Conservation (phyloP, 2,113 vertebrate species). For the Phalacrocorax brasilianus region DNA sequence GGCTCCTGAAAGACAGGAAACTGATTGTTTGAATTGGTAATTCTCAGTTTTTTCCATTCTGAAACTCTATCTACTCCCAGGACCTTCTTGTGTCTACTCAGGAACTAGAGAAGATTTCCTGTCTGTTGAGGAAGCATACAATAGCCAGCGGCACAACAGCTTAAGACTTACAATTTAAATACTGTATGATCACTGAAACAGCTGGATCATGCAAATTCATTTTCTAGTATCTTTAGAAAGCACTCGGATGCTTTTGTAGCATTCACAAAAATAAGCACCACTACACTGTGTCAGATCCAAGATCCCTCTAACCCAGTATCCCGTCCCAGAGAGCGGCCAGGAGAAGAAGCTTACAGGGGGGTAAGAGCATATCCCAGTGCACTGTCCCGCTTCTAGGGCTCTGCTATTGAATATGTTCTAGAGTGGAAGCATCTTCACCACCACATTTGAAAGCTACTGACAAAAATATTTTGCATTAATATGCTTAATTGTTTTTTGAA, state of each 20-base stretch:
- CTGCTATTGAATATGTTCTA: neutral
- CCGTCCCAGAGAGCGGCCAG: neutral
- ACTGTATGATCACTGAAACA: neutral
- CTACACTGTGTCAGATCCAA: neutral
- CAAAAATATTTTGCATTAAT: neutral
- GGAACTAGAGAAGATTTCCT: slow-evolving; percentile 4
- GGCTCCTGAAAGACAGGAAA: slow-evolving; percentile 10
- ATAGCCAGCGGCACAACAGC: neutral
- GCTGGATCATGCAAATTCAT: neutral
- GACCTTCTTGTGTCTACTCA: neutral
- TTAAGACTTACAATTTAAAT: neutral
- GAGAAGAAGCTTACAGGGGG: neutral
- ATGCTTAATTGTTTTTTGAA: neutral
- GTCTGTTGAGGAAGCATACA: neutral
- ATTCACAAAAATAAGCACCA: neutral
- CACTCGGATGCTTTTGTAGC: neutral
- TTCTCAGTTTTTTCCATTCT: neutral
- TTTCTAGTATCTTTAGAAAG: neutral
- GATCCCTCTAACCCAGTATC: neutral
- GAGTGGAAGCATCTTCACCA: neutral
- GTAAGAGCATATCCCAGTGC: neutral
- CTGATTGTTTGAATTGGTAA: slow-evolving; percentile 1
- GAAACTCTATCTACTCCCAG: neutral
- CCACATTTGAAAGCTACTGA: neutral
- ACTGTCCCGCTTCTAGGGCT: neutral